Evolutionary conservation across 2,113 vertebrate genomes (phyloP).

Genomic region (Typhlomys cinereus): DNA sequence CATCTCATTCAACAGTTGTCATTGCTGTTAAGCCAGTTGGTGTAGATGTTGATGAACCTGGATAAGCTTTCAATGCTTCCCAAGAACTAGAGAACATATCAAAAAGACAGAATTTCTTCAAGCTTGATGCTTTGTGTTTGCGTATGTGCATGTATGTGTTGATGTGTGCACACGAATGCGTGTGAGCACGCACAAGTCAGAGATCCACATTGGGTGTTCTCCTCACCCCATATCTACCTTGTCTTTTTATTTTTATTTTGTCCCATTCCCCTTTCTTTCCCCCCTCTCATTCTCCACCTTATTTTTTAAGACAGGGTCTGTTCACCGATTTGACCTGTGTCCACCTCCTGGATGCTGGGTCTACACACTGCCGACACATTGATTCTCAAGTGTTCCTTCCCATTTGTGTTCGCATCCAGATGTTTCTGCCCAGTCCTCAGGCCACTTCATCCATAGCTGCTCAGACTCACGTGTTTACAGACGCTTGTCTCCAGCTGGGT

Average conservation of each 20-base stretch:
- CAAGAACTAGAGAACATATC: conserved; percentile 78
- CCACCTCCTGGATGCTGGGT: too few species aligned
- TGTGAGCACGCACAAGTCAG: too few species aligned
- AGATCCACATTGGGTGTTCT: too few species aligned
- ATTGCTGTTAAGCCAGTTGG: conserved; percentile 90
- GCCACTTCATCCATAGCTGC: conserved; percentile 91
- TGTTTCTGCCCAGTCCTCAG: conserved; percentile 87
- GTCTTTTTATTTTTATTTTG: too few species aligned
- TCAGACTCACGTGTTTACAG: conserved; percentile 89
- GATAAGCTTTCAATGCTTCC: conserved; percentile 79
- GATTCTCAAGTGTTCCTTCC: conserved; percentile 93
- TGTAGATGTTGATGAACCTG: conserved; percentile 89
- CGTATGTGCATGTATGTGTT: too few species aligned
- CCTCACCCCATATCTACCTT: too few species aligned
- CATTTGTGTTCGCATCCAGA: conserved; percentile 95
- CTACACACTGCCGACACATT: conserved; percentile 97
- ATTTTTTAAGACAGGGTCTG: too few species aligned
- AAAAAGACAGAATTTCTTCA: conserved; percentile 89
- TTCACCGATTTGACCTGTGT: too few species aligned
- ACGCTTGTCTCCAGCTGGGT: conserved; percentile 84
- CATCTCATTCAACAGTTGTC: conserved; percentile 84
- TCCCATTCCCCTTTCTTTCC: too few species aligned
- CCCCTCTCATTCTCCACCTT: too few species aligned
- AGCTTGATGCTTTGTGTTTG: too few species aligned
- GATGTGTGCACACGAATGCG: too few species aligned